Conservation (phyloP, 2,888 invertebrate species). For the Bellardia pandia region DNA sequence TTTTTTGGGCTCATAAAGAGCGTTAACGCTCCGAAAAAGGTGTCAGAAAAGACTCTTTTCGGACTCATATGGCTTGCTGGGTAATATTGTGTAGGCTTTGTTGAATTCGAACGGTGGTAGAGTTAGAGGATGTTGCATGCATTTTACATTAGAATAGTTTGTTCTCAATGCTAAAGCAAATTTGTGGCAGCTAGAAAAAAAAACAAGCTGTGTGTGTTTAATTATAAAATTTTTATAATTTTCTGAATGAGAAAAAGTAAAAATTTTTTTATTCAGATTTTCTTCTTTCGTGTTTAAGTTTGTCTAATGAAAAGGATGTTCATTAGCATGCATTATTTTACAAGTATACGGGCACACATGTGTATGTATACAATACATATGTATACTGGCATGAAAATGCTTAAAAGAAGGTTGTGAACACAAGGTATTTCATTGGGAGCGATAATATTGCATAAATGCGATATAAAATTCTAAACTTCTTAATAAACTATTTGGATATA, state of each 20-base stretch:
- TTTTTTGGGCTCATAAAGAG: no score
- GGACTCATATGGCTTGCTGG: no score
- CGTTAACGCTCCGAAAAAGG: no score
- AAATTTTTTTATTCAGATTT: conserved; percentile 24
- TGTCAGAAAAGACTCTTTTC: no score
- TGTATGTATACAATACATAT: no score
- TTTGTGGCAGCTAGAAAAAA: conserved; percentile 29
- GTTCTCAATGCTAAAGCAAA: conserved; percentile 24
- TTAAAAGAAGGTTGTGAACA: background rate
- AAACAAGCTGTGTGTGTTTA: conserved; percentile 47
- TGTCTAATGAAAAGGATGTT: conserved; percentile 57
- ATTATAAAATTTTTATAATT: conserved; percentile 54
- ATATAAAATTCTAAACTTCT: no score
- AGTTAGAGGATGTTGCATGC: background rate
- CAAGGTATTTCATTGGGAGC: background rate
- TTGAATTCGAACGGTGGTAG: background rate
- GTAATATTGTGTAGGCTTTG: conserved; percentile 14
- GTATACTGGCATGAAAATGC: background rate
- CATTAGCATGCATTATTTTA: conserved; percentile 32
- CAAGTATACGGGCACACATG: background rate
- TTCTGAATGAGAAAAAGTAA: conserved; percentile 12
- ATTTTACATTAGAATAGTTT: background rate
- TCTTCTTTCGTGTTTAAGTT: conserved; percentile 19
- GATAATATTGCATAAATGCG: no score
- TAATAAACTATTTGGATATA: no score